Conservation (phyloP, 2,797 vertebrate genomes). For the Sebastes taczanowskii region DNA sequence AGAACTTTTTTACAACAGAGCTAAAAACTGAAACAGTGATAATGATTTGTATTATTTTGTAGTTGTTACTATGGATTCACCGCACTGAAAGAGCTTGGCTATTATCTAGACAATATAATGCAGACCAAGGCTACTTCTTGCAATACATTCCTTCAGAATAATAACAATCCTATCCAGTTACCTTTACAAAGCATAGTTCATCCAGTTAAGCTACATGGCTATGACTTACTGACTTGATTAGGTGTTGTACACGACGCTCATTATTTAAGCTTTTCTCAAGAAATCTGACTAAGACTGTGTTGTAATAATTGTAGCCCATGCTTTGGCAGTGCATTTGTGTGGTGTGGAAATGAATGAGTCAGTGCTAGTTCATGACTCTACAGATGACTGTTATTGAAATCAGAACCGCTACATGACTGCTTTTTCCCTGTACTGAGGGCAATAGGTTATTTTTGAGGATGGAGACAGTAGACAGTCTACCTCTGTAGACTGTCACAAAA, state of each 20-base stretch:
- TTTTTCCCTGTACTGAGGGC: background rate
- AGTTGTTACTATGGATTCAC: conserved; percentile 3
- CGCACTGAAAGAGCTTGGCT: background rate
- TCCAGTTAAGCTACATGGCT: background rate
- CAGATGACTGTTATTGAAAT: conserved; percentile 28
- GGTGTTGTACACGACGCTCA: background rate
- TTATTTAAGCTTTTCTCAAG: background rate
- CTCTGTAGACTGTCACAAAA: background rate
- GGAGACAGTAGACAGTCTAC: background rate
- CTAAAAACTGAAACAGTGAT: conserved; percentile 2
- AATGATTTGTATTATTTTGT: conserved; percentile 11
- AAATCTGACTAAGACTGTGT: background rate
- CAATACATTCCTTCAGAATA: background rate
- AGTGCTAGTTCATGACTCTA: conserved; percentile 16
- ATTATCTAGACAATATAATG: background rate
- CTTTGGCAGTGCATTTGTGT: conserved; percentile 17
- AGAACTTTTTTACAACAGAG: conserved; percentile 8
- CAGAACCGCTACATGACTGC: background rate
- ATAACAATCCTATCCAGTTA: background rate
- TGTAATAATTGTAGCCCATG: background rate
- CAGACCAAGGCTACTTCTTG: background rate
- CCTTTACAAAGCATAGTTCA: background rate
- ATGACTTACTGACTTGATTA: background rate
- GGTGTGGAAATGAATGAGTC: conserved; percentile 38
- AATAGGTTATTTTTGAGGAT: background rate